phyloP scores from a whole-genome alignment of 2,113 vertebrate species.

The Macquaria ambigua region DNA sequence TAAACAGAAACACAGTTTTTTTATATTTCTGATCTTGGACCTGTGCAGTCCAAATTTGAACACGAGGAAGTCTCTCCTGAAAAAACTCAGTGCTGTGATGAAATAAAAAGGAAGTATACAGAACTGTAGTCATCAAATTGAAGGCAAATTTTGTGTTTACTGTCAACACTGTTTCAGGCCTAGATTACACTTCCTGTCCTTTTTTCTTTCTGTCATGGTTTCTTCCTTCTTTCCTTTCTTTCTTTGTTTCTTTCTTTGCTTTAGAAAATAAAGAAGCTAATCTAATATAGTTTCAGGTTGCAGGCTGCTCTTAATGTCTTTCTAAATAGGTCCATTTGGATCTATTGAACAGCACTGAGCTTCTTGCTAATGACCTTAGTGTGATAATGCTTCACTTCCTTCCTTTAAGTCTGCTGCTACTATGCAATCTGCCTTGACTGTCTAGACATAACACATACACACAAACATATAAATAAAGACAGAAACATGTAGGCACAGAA shows the following conservation, averaged over 20 bases:
- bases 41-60: background rate
- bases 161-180: constrained; percentile 8
- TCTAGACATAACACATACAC: constrained; percentile 35
- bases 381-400: constrained; percentile 64
- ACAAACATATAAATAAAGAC: constrained; percentile 30
- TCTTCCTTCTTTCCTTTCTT: background rate
- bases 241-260: constrained; percentile 33
- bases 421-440: constrained; percentile 25
- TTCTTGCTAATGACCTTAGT: constrained; percentile 67
- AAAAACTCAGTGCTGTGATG: background rate
- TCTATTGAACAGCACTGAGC: constrained; percentile 64
- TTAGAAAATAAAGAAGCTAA: constrained; percentile 50
- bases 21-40: background rate
- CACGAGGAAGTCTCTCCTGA: background rate
- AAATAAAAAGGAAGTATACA: background rate
- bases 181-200: background rate
- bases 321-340: constrained; percentile 70
- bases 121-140: background rate
- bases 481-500: background rate
- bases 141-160: background rate
- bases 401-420: constrained; percentile 44
- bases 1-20: constrained; percentile 22
- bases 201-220: background rate
- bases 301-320: constrained; percentile 65
- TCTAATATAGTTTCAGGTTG: constrained; percentile 55